Conservation (phyloP, 1,140 invertebrate species). For the Nasonia vitripennis region DNA sequence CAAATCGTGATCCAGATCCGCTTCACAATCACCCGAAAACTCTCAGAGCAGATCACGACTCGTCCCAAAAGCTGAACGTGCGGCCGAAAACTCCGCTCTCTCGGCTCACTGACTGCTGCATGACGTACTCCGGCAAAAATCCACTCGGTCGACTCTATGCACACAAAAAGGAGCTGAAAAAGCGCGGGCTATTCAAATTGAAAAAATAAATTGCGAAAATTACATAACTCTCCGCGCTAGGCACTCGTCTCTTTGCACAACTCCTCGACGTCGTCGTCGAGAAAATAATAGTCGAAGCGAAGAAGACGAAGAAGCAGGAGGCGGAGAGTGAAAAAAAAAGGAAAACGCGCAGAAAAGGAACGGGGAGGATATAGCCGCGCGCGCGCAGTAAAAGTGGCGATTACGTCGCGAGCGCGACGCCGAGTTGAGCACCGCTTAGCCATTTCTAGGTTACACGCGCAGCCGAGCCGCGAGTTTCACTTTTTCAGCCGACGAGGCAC, state of each 20-base stretch:
- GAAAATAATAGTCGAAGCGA: background rate
- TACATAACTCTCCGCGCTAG: conserved; percentile 18
- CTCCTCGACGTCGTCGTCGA: background rate
- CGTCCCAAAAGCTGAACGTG: background rate
- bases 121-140: conserved; percentile 17
- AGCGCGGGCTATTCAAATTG: conserved; percentile 16
- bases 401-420: conserved; percentile 44
- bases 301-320: background rate
- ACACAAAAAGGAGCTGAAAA: background rate
- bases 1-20: background rate
- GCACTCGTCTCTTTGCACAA: background rate
- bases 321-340: background rate
- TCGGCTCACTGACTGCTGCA: background rate
- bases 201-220: conserved; percentile 25
- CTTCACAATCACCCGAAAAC: background rate
- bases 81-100: background rate
- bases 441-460: conserved; percentile 76
- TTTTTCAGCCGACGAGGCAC: conserved; percentile 72
- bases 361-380: background rate
- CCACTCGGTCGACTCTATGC: conserved; percentile 3
- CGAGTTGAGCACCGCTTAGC: conserved; percentile 72
- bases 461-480: conserved; percentile 75
- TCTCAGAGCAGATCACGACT: background rate
- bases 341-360: background rate
- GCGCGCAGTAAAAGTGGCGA: conserved; percentile 59